Conservation (phyloP, 2,113 vertebrate genomes). For the Strix uralensis region DNA sequence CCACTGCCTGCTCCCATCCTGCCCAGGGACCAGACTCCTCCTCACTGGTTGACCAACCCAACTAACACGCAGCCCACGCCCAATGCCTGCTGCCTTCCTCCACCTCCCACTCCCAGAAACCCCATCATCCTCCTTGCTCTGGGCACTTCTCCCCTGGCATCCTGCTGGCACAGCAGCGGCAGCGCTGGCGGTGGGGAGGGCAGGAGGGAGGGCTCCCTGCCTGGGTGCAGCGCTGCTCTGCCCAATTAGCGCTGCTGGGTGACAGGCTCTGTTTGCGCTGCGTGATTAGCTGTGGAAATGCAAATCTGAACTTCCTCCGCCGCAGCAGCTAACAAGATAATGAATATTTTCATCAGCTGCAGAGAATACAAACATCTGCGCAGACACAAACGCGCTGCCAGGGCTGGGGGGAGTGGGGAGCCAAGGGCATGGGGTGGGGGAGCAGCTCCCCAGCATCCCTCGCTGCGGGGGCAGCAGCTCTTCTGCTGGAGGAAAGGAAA, state of each 20-base stretch:
- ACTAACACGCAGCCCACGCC: rapidly evolving
- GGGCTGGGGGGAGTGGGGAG: background rate
- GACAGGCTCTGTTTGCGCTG: conserved; percentile 41
- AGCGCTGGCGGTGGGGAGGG: background rate
- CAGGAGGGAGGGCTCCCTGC: background rate
- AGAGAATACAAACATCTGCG: conserved; percentile 80
- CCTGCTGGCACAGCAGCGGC: rapidly evolving
- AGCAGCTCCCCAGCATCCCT: background rate
- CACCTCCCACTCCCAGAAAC: background rate
- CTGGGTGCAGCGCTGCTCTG: background rate
- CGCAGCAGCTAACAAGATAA: conserved; percentile 78
- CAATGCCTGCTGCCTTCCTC: rapidly evolving
- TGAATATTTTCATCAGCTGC: conserved; percentile 81
- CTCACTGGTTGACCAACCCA: background rate
- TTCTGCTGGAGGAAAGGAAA: background rate
- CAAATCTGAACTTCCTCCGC: conserved; percentile 71
- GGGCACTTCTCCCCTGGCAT: rapidly evolving
- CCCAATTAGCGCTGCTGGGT: conserved; percentile 11
- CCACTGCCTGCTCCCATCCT: background rate
- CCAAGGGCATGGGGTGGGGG: background rate
- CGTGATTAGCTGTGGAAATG: conserved; percentile 72
- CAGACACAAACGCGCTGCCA: conserved; percentile 52
- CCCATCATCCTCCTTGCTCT: background rate
- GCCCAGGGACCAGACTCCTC: background rate
- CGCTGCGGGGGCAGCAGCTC: background rate